Evolutionary conservation across 2,113 vertebrate species (phyloP).

Genomic region (Syngnathoides biaculeatus): DNA sequence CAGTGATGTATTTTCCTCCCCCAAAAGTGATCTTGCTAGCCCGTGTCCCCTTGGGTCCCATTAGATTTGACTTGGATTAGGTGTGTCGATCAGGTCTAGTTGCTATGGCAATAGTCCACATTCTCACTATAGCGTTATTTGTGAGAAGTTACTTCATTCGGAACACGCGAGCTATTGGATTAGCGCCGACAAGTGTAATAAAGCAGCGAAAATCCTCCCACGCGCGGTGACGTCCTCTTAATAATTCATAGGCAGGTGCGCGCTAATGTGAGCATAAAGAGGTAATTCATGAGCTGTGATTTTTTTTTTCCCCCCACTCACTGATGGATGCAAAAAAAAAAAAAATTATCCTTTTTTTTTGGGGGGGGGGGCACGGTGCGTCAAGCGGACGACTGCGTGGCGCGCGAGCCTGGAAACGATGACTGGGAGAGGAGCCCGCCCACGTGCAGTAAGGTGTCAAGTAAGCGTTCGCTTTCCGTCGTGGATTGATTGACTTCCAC

Average conservation of each 20-base stretch:
- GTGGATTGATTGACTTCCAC: neutral
- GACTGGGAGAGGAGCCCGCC: no score
- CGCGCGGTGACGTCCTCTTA: slow-evolving; percentile 8
- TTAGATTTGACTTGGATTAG: neutral
- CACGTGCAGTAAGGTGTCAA: neutral
- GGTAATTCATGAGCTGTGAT: slow-evolving; percentile 10
- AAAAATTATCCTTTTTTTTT: no score
- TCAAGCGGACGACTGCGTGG: neutral
- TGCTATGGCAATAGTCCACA: neutral
- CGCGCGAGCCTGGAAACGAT: neutral
- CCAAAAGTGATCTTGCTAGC: neutral
- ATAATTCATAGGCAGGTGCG: slow-evolving; percentile 32
- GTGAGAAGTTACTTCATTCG: neutral
- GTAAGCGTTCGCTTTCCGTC: neutral
- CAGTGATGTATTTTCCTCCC: no score
- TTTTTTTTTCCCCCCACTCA: slow-evolving; percentile 2
- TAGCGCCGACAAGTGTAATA: no score
- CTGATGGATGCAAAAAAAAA: neutral
- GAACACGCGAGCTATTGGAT: neutral
- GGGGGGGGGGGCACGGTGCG: neutral
- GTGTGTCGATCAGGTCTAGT: neutral
- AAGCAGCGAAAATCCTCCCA: slow-evolving; percentile 16
- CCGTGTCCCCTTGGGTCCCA: neutral
- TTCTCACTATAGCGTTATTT: neutral
- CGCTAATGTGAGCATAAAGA: slow-evolving; percentile 20